Base-by-base conservation (phyloP, 1,140 invertebrate species). In the Drosophila rufa region DNA sequence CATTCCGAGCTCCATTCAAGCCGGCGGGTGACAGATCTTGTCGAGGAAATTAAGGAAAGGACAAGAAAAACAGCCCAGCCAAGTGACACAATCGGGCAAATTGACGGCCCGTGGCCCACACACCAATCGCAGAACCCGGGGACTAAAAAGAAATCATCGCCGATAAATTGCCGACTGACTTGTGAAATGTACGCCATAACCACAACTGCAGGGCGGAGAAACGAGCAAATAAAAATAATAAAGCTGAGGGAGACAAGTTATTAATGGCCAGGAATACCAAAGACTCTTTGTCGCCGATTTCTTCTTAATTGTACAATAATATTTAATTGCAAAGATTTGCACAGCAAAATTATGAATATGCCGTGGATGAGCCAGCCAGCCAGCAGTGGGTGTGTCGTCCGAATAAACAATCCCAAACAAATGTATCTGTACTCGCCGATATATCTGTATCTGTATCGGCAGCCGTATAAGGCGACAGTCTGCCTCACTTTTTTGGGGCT, bases 261-360 rank as follows among this genome's bases (percentile, higher is more conserved):
- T 82, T 79, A 83, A 79, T 79, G 70, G 46, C 8, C 46, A 46
- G 48, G 22, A 25, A 57, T 45, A 38, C 75, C 48, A 43, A 57
- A 55, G 36, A 38, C 45, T 83, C 73, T 89, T 87, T 83, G 84
- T 87, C 64, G 50, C 66, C n/a, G 53, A 81, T 85, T 75, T 85
- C 68, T 53, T 45, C 79, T 84, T 83, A 80, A 89, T 87, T 87
- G 80, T 87, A 80, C 84, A 89, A 89, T 83, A 83, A 86, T 84
- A 87, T 87, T 87, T 80, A 87, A 87, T 87, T 89, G 84, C 84
- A 78, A 38, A 84, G 38, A 75, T 75, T 71, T 79, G 50, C 67
- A 67, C 47, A 75, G 59, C 60, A 42, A 75, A 80, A 80, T 75
- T 83, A 87, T 87, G 70, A 87, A 84, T 89, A 77, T 60, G 25